A percentile compares a stretch with the other conserved stretches of the same genome.
Evolutionary conservation across 2,888 invertebrate genomes (phyloP).

Genomic region (Diabrotica balteata): DNA sequence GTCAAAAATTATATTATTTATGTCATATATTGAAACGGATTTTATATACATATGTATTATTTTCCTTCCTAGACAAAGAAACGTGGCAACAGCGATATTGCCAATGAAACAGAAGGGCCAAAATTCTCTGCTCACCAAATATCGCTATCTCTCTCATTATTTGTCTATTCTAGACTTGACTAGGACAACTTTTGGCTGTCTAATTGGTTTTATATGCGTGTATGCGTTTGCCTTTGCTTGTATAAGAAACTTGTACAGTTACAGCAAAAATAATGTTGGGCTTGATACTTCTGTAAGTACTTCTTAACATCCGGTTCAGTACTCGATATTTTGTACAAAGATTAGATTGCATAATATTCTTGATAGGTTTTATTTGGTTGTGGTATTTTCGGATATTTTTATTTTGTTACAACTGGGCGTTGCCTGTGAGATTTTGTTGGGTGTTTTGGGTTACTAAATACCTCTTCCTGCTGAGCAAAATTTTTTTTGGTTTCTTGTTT

Average conservation of each 20-base stretch:
- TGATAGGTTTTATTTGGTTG: neutral
- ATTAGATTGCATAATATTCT: neutral
- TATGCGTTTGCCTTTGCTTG: constrained; percentile 35
- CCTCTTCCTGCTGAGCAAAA: no score
- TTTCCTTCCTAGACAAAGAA: neutral
- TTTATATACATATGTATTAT: neutral
- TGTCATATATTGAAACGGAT: no score
- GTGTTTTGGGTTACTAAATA: no score
- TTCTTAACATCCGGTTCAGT: constrained; percentile 6
- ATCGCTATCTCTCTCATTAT: constrained; percentile 31
- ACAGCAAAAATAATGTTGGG: constrained; percentile 40
- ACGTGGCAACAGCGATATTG: constrained; percentile 24
- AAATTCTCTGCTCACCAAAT: constrained; percentile 26
- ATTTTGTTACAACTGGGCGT: neutral
- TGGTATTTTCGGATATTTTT: no score
- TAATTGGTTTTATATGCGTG: constrained; percentile 43
- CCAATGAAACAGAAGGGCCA: constrained; percentile 36
- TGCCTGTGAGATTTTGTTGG: neutral
- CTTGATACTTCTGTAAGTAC: constrained; percentile 14
- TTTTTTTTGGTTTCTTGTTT: no score
- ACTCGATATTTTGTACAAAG: constrained; percentile 1
- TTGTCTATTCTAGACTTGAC: constrained; percentile 44
- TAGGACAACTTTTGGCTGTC: constrained; percentile 44
- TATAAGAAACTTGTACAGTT: constrained; percentile 36
- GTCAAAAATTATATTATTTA: no score